A percentile compares a stretch with the other conserved stretches of the same genome.
Evolutionary conservation across 2,888 invertebrate species (phyloP).

Genomic region (Troilus luridus): DNA sequence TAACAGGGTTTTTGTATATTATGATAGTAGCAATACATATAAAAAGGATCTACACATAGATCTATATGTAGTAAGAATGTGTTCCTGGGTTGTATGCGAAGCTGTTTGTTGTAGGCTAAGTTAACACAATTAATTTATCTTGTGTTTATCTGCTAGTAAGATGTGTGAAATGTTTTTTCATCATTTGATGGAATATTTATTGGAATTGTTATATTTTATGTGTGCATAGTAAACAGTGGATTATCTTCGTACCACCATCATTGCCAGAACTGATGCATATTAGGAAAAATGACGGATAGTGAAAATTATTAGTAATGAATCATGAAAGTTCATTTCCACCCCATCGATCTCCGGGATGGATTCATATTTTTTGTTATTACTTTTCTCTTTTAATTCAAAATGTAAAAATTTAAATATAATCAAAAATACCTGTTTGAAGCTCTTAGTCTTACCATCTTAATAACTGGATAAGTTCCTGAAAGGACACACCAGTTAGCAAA

Average conservation of each 20-base stretch:
- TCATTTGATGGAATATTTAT: neutral
- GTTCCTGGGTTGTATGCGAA: neutral
- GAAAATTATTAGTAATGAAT: neutral
- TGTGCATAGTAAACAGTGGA: neutral
- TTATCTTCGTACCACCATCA: neutral
- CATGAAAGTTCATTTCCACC: neutral
- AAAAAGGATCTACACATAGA: neutral
- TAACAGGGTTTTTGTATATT: conserved; percentile 7
- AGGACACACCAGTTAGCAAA: neutral
- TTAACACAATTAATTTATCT: neutral
- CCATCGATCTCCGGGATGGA: neutral
- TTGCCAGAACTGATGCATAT: neutral
- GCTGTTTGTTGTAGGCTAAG: neutral
- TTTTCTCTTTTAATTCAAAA: neutral
- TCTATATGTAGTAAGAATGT: neutral
- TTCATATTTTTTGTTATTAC: neutral
- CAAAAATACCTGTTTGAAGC: neutral
- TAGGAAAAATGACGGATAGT: neutral
- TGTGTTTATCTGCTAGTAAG: neutral
- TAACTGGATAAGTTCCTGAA: neutral
- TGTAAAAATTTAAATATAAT: neutral
- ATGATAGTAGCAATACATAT: neutral
- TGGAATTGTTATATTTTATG: neutral
- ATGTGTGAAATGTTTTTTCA: neutral
- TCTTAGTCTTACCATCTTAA: neutral